Evolutionary conservation across 2,797 vertebrate species (phyloP).

Genomic region (Arctocebus calabarensis): DNA sequence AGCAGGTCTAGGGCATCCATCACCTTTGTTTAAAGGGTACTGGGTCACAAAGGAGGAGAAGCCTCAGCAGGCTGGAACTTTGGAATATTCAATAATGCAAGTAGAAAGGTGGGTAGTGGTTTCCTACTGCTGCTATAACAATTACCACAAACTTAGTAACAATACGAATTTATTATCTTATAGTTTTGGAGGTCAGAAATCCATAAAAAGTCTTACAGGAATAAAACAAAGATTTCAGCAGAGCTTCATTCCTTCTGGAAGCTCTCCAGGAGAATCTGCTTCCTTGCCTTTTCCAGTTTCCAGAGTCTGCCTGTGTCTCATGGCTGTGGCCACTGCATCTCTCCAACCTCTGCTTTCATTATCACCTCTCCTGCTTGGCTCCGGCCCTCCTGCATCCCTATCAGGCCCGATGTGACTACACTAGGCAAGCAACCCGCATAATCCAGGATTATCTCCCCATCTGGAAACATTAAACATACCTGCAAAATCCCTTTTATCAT

Average conservation of each 20-base stretch:
- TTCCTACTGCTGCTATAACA: neutral
- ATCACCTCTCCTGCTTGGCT: neutral
- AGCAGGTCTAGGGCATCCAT: neutral
- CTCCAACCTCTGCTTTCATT: neutral
- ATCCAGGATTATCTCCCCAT: slow-evolving; percentile 8
- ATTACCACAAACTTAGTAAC: neutral
- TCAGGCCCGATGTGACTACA: neutral
- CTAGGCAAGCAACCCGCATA: neutral
- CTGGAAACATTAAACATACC: neutral
- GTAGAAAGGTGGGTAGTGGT: neutral
- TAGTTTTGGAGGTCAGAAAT: neutral
- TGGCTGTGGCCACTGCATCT: neutral
- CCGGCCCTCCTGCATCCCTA: neutral
- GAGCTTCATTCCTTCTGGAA: neutral
- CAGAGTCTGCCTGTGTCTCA: neutral
- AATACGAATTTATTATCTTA: neutral
- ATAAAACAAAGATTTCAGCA: neutral
- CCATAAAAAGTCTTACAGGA: neutral
- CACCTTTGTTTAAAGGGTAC: neutral
- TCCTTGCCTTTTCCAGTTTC: neutral
- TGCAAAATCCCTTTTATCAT: neutral
- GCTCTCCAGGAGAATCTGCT: neutral
- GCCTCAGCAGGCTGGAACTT: neutral
- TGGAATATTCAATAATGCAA: neutral
- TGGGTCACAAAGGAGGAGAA: slow-evolving; percentile 9